Evolutionary conservation across 2,113 vertebrate species (phyloP).

Genomic region (Ramphastos sulfuratus): DNA sequence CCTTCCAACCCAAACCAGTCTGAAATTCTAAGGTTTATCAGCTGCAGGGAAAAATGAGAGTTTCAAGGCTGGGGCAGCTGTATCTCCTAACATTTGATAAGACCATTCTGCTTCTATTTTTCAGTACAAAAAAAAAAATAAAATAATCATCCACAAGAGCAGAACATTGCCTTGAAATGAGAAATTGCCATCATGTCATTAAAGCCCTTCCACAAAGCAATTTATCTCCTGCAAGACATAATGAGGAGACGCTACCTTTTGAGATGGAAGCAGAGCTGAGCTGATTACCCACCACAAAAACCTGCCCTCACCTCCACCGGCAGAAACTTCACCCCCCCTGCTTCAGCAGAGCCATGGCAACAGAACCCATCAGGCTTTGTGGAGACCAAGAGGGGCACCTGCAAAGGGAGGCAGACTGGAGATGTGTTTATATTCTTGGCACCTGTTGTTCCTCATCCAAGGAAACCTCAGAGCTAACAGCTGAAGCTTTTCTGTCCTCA

Average conservation of each 20-base stretch:
- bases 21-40: not conserved
- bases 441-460: not conserved
- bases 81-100: not conserved
- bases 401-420: not conserved
- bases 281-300: accelerated
- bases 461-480: not conserved
- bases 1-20: too few relatives aligned
- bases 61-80: accelerated
- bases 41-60: not conserved
- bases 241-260: not conserved
- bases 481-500: not conserved
- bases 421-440: not conserved
- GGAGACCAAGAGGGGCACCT: accelerated
- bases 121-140: not conserved
- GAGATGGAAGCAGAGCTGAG: not conserved
- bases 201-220: not conserved
- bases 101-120: not conserved
- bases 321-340: not conserved
- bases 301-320: accelerated
- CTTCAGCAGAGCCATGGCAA: not conserved
- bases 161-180: not conserved
- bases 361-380: accelerated
- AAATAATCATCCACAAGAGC: not conserved
- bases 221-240: not conserved
- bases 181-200: not conserved